A percentile compares a stretch with the other conserved stretches of the same genome.
Conservation (phyloP, 2,113 vertebrate species). For the Ictalurus punctatus region DNA sequence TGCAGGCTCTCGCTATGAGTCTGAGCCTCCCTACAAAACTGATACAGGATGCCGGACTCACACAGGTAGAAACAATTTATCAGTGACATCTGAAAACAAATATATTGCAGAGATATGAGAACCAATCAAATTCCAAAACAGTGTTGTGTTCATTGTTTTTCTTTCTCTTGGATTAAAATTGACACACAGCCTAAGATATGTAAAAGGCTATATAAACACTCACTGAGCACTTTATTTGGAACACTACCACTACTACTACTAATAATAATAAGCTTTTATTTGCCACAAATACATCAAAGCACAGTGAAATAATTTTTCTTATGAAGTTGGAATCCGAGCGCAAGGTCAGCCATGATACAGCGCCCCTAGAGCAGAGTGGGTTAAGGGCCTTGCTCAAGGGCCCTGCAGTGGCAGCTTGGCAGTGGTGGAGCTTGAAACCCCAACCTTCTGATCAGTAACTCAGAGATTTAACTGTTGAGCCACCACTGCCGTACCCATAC, state of each 20-base stretch:
- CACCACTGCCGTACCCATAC: background rate
- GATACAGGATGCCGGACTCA: slow-evolving; percentile 81
- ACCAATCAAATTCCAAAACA: background rate
- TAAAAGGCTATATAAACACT: background rate
- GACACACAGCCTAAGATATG: background rate
- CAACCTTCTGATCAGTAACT: background rate
- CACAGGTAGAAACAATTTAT: slow-evolving; percentile 68
- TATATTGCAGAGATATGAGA: background rate
- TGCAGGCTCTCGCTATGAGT: slow-evolving; percentile 80
- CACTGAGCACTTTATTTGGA: background rate
- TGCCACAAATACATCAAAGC: background rate
- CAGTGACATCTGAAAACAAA: background rate
- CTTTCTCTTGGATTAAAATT: background rate
- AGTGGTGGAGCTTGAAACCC: background rate
- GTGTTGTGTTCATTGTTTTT: background rate
- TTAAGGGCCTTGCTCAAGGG: background rate
- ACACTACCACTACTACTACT: background rate
- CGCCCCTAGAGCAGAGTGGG: background rate
- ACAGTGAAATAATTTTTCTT: background rate
- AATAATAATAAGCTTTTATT: background rate
- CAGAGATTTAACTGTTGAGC: background rate
- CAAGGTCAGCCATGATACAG: background rate
- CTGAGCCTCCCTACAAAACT: slow-evolving; percentile 78
- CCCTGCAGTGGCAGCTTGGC: background rate
- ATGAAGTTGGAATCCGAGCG: background rate